Base-by-base conservation (phyloP, 2,113 vertebrate species). In the Oncorhynchus clarkii region DNA sequence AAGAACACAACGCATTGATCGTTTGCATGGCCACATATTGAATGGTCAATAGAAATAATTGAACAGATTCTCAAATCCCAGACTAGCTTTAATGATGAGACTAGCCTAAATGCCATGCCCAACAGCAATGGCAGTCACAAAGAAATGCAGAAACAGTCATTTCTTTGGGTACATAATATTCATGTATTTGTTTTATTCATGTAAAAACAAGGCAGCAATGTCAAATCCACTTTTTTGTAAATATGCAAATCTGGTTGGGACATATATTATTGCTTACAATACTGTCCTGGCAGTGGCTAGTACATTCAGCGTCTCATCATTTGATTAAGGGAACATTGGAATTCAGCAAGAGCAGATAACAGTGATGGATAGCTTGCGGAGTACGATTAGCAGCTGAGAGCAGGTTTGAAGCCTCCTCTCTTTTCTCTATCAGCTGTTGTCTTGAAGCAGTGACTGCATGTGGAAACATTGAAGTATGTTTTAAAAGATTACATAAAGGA, bases 361-460 rank as follows among this genome's bases (percentile, higher is more conserved):
- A 69, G 29, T 54, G 14, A 54, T 54, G 49, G 49, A 54, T 24
- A 70, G n/a, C 8, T 9, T 59, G 62, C 20, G 4, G 68, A 78
- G 70, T 8, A 14, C 1, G 8, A 45, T 31, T 57, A 14, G 48
- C 27, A 3, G 26, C 13, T 26, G 68, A 22, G n/a, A 29, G 1
- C 11, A 45, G 4, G 48, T 18, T 16, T 39, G 29, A n/a, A 7
- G 31, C 29, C 18, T 68, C 31, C 29, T 70, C 11, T 11, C 4
- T 70, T 39, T 69, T 2, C 5, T 26, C 49, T 29, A 68, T 81
- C 87, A 83, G 77, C 78, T 88, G 72, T 92, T 88, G 27, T 93
- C 92, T 69, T 88, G 81, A 39, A 84, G 78, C 75, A 94, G 51
- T 6, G 90, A 88, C 93, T 94, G 51, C 49, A 54, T 16, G 88